Evolutionary conservation across 2,113 vertebrate genomes (phyloP), one percentile per base, ranked within the genome.

Genomic region (Copsychus sechellarum): DNA sequence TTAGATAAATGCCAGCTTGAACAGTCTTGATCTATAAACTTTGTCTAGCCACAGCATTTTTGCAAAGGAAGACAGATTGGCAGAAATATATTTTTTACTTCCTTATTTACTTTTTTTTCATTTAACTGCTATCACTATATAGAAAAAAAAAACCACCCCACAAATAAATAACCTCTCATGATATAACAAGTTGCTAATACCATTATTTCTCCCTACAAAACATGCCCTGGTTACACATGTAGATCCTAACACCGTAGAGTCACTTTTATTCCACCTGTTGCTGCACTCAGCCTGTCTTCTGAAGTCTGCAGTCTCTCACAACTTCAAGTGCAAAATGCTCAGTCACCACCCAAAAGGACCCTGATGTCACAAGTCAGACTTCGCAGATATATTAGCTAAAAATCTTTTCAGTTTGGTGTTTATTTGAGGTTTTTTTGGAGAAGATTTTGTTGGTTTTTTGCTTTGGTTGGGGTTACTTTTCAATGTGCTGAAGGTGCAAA

Each of bases 331-430:
- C 11, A 40, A 53, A 72, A 89, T 5, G 43, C 23, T 47, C 17
- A 65, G 40, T 6, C 15, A 38, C 4, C 25, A 38, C 4, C 1
- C 5, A 0, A 0, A 65, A 50, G 31, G 23, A 10, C 6, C 38
- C 42, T 4, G 8, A 56, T 15, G 5, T 14, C 57, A 36, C 0
- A 0, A 54, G 21, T 20, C 47, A 72, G n/a, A 76, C 11, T 58
- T 51, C 29, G 64, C 8, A 71, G 11, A 47, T 24, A 3, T 1
- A 40, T 31, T 1, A 76, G 5, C 31, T n/a, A 54, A n/a, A 92
- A 33, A 13, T 8, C 31, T 43, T 53, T 15, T 8, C 5, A 34
- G 7, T 38, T 38, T 8, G 13, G 29, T 31, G 4, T 1, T 36
- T 29, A 24, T 29, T 72, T 17, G 3, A 6, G 3, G 1, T 28